Evolutionary conservation across 2,888 invertebrate genomes (phyloP).

Genomic region (Apantesis nais): DNA sequence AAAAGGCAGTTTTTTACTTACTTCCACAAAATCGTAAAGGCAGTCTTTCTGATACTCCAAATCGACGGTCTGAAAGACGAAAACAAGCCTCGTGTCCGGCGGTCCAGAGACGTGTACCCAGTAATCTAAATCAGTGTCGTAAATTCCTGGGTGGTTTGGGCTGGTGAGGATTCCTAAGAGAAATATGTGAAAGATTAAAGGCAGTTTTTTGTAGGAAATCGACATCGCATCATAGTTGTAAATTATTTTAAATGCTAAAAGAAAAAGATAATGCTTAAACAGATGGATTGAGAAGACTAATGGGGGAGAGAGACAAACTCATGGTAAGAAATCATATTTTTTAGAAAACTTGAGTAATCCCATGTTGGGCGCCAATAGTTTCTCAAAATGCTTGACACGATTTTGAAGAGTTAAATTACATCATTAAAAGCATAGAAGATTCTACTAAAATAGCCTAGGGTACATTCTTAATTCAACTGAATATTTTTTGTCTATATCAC

Average conservation of each 20-base stretch:
- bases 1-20: constrained; percentile 59
- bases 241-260: too few relatives aligned
- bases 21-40: constrained; percentile 91
- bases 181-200: background rate
- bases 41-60: constrained; percentile 91
- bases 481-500: too few relatives aligned
- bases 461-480: too few relatives aligned
- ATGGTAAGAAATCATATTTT: background rate
- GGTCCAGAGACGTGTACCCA: constrained; percentile 89
- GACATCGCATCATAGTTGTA: too few relatives aligned
- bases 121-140: constrained; percentile 90
- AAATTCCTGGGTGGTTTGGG: constrained; percentile 89
- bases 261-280: too few relatives aligned
- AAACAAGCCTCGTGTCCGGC: constrained; percentile 87
- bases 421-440: too few relatives aligned
- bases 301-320: too few relatives aligned
- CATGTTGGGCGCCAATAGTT: constrained; percentile 1
- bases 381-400: too few relatives aligned
- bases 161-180: constrained; percentile 87
- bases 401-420: too few relatives aligned
- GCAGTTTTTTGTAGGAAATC: background rate
- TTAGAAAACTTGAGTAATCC: background rate
- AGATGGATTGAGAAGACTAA: too few relatives aligned
- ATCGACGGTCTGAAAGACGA: constrained; percentile 89
- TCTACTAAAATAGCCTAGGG: too few relatives aligned